phyloP scores from a whole-genome alignment of 1,140 invertebrate species.

The Ruditapes philippinarum region DNA sequence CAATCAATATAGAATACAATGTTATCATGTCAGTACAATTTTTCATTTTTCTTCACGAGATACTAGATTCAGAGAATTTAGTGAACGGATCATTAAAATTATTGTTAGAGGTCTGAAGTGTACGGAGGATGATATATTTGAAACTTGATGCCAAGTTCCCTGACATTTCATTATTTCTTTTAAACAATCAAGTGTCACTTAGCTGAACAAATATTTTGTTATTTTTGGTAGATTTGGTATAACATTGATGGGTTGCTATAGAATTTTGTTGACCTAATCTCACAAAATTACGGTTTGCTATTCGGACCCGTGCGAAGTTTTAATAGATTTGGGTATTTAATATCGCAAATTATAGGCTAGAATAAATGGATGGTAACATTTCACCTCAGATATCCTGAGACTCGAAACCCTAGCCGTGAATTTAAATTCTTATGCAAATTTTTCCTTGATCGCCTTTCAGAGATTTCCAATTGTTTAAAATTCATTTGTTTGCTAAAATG shows the following conservation, averaged over 20 bases:
- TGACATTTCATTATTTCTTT: slow-evolving; percentile 56
- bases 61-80: neutral
- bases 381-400: slow-evolving; percentile 50
- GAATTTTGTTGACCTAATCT: slow-evolving; percentile 38
- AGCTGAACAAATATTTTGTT: slow-evolving; percentile 51
- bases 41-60: no score
- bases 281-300: slow-evolving; percentile 21
- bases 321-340: slow-evolving; percentile 67
- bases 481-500: slow-evolving; percentile 1
- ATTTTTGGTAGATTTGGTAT: neutral
- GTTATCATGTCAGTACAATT: no score
- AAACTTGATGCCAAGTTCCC: slow-evolving; percentile 1
- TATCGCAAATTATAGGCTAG: slow-evolving; percentile 63
- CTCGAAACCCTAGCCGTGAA: neutral
- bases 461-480: neutral
- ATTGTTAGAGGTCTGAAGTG: neutral
- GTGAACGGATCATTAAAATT: neutral
- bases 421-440: slow-evolving; percentile 63
- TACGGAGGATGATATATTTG: slow-evolving; percentile 40
- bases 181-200: slow-evolving; percentile 46
- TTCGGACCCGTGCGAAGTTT: slow-evolving; percentile 60
- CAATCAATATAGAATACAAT: neutral
- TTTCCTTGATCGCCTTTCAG: slow-evolving; percentile 20
- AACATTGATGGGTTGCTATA: slow-evolving; percentile 7
- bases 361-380: slow-evolving; percentile 65